phyloP scores from a whole-genome alignment of 1,140 invertebrate species.

The Monochamus saltuarius region DNA sequence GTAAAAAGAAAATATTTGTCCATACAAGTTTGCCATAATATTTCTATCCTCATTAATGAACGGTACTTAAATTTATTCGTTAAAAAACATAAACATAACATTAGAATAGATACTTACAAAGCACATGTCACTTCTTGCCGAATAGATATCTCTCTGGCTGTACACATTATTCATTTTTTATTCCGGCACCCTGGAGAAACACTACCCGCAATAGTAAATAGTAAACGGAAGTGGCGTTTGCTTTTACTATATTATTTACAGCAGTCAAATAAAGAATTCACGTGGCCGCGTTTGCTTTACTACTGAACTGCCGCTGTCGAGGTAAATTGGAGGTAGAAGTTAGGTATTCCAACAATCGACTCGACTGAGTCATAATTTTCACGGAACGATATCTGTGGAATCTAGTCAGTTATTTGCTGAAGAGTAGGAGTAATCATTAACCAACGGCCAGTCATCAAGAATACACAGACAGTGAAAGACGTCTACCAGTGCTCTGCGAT shows the following conservation, averaged over 20 bases:
- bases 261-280: no score
- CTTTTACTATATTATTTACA: no score
- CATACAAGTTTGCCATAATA: no score
- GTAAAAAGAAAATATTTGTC: no score
- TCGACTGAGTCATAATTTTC: slow-evolving; percentile 12
- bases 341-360: not conserved
- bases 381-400: slow-evolving; percentile 11
- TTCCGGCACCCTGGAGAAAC: not conserved
- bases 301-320: no score
- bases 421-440: slow-evolving; percentile 6
- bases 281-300: no score
- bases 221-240: not conserved
- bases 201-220: slow-evolving; percentile 2
- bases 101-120: slow-evolving; percentile 9
- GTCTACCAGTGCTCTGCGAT: not conserved
- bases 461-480: not conserved
- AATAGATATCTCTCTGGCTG: slow-evolving; percentile 7
- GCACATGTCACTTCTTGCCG: slow-evolving; percentile 10
- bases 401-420: slow-evolving; percentile 10
- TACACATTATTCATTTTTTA: slow-evolving; percentile 21
- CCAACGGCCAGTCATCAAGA: no score
- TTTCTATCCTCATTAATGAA: no score
- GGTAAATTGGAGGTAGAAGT: slow-evolving; percentile 8
- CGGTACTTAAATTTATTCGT: no score
- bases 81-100: no score